A percentile compares a stretch with the other conserved stretches of the same genome.
phyloP scores from a whole-genome alignment of 1,140 invertebrate species.

The Mactra quadrangularis region DNA sequence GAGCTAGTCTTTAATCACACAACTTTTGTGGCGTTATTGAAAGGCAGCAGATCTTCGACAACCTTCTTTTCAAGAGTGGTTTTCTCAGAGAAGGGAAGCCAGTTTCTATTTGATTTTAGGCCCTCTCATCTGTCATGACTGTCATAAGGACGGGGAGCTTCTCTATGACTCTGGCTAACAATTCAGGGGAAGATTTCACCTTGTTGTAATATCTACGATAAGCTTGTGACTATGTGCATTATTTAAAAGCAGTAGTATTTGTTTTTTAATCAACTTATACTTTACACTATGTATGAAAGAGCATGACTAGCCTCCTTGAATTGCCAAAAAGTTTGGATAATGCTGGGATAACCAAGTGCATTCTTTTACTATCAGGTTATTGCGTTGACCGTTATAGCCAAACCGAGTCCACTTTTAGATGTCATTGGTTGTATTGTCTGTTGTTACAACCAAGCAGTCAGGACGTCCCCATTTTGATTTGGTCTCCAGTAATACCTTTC shows the following conservation, averaged over 20 bases:
- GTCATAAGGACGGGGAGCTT: slow-evolving; percentile 18
- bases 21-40: slow-evolving; percentile 31
- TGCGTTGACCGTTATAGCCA: slow-evolving; percentile 63
- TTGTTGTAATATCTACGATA: slow-evolving; percentile 41
- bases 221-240: slow-evolving; percentile 29
- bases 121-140: not conserved
- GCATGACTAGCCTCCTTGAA: slow-evolving; percentile 16
- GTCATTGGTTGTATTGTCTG: slow-evolving; percentile 64
- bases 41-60: slow-evolving; percentile 24
- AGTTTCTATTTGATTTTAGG: slow-evolving; percentile 20
- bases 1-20: slow-evolving; percentile 35
- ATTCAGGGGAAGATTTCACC: slow-evolving; percentile 45
- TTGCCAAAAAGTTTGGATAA: not conserved
- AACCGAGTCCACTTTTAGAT: slow-evolving; percentile 47
- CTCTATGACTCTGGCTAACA: slow-evolving; percentile 29
- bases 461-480: slow-evolving; percentile 8
- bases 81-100: slow-evolving; percentile 35
- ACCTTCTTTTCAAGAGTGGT: slow-evolving; percentile 21
- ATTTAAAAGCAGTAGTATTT: not conserved
- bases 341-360: not conserved
- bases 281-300: no score
- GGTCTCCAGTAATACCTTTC: slow-evolving; percentile 24
- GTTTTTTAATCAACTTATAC: not conserved
- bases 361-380: slow-evolving; percentile 59
- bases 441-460: not conserved